Percentiles rank a stretch among this genome's conserved stretches.
phyloP scores from a whole-genome alignment of 2,113 vertebrate genomes.

The Pristiophorus japonicus region DNA sequence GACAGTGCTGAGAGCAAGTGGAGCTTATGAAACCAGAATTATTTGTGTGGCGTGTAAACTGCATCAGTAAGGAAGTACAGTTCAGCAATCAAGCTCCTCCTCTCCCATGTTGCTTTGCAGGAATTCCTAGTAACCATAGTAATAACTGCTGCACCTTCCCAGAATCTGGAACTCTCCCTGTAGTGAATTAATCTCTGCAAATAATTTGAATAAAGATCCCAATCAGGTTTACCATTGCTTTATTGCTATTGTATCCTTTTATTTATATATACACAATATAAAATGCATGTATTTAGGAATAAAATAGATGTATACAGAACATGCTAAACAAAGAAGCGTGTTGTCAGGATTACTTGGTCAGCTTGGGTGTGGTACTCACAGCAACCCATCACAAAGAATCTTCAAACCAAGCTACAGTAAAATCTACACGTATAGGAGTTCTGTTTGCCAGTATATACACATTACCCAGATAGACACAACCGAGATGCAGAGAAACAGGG shows the following conservation, averaged over 20 bases:
- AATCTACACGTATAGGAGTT: background rate
- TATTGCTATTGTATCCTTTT: background rate
- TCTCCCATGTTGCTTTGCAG: constrained; percentile 21
- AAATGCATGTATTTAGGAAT: background rate
- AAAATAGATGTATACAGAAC: background rate
- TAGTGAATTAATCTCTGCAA: background rate
- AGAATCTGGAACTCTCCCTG: background rate
- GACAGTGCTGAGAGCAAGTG: background rate
- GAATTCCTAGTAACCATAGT: constrained; percentile 29
- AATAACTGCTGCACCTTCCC: background rate
- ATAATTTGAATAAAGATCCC: background rate
- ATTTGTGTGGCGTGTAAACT: background rate
- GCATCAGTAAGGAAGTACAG: constrained; percentile 25
- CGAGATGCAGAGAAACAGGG: too few species aligned
- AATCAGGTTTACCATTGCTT: background rate
- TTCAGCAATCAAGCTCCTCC: constrained; percentile 12
- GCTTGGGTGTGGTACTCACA: background rate
- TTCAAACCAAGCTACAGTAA: background rate
- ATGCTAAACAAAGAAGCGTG: background rate
- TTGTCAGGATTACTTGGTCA: background rate
- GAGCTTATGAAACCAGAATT: background rate
- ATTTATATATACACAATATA: background rate
- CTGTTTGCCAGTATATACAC: background rate
- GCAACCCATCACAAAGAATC: too few species aligned
- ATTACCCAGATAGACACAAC: background rate